Evolutionary conservation across 2,888 invertebrate genomes (phyloP), one percentile per base, ranked within the genome.

Genomic region (Sepioteuthis lessoniana): DNA sequence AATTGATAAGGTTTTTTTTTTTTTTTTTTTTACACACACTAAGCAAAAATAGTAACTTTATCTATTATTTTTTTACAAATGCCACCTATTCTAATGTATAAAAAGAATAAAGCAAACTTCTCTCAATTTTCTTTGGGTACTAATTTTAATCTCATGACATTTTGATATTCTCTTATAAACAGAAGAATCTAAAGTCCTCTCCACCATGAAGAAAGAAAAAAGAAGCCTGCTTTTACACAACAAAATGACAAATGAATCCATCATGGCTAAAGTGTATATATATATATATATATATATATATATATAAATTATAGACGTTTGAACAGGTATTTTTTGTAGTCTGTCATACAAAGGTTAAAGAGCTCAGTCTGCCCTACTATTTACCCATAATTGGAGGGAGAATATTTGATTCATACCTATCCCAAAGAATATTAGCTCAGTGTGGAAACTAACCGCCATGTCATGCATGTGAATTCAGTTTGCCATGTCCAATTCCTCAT

Each of bases 31-130:
- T n/a, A n/a, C n/a, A n/a, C n/a, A n/a, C n/a, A 13, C n/a, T 35
- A 13, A 76, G n/a, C 76, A 76, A 76, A 76, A 76, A 76, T 76
- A 76, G 76, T 13, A 76, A 76, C 16, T 76, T n/a, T 76, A 76
- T 76, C 76, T 76, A 76, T 76, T 76, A n/a, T 76, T 76, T 76
- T 76, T 76, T n/a, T n/a, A n/a, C 76, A 76, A 76, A 76, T 76
- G 76, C n/a, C 16, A 76, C 76, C 35, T 76, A 76, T 76, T 76
- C 76, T 76, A 16, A 35, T 55, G 25, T 55, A 25, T 50, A 50
- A 76, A 76, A 76, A 76, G n/a, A 76, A n/a, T 13, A 16, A 76
- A 76, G 31, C 7, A 76, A 76, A n/a, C 16, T 76, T 1, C 76
- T 76, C n/a, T 76, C n/a, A n/a, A 76, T 76, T 76, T 76, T 76